Conservation (phyloP, 2,113 vertebrate species). For the Calidris pugnax region DNA sequence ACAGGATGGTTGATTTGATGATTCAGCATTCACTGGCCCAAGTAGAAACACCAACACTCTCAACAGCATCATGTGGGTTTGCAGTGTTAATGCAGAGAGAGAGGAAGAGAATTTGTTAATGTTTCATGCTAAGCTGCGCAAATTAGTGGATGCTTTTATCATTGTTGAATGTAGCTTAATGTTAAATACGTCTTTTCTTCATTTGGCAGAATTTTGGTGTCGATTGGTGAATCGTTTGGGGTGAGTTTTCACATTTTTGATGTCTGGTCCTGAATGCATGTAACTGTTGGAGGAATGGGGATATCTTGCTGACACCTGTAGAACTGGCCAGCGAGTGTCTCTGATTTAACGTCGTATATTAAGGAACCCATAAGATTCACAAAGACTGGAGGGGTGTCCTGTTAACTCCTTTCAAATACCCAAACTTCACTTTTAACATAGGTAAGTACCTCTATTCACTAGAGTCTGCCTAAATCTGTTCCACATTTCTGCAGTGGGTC, state of each 20-base stretch:
- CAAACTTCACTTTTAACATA: not conserved
- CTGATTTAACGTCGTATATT: not conserved
- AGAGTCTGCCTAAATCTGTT: not conserved
- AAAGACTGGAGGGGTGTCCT: not conserved
- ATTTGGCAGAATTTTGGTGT: slow-evolving; percentile 90
- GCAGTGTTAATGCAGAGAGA: not conserved
- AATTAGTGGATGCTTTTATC: not conserved
- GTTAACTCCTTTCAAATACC: not conserved
- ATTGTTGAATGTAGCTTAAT: slow-evolving; percentile 11
- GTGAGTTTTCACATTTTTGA: slow-evolving; percentile 73
- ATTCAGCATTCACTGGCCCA: not conserved
- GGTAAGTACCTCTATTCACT: not conserved
- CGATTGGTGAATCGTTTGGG: slow-evolving; percentile 96
- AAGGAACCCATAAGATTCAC: not conserved
- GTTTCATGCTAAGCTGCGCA: not conserved
- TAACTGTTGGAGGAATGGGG: not conserved
- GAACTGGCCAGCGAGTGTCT: not conserved
- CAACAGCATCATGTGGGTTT: not conserved
- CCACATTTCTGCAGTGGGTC: not conserved
- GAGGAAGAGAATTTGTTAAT: not conserved
- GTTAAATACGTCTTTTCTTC: not conserved
- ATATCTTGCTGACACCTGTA: not conserved
- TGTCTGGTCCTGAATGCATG: not conserved
- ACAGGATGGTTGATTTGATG: not conserved
- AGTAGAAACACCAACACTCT: not conserved